A percentile compares a stretch with the other conserved stretches of the same genome.
These are phyloP conservation scores for Barbus barbus DNA, from an alignment of 2,113 vertebrate species.

Conservation along the genomic window DNA sequence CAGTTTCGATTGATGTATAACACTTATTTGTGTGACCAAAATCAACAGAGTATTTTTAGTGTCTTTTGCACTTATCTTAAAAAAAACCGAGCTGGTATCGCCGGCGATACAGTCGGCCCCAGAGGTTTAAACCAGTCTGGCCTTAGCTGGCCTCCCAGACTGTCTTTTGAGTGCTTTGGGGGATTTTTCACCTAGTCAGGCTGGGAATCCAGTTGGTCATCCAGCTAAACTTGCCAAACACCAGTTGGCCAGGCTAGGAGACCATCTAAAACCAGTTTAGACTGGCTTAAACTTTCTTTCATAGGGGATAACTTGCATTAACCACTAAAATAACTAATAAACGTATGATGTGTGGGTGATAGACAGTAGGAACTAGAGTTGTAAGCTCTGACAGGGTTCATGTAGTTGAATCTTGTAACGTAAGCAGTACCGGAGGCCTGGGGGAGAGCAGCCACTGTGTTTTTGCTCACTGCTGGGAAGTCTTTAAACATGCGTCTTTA, in stretches of 20 bases:
- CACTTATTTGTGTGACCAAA: too few relatives aligned
- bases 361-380: background rate
- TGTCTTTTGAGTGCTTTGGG: background rate
- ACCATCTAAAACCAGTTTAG: background rate
- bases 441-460: constrained; percentile 69
- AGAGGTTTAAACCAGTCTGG: background rate
- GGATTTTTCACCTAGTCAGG: background rate
- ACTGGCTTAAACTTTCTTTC: background rate
- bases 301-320: background rate
- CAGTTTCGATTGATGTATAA: too few relatives aligned
- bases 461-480: constrained; percentile 72
- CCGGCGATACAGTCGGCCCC: too few relatives aligned
- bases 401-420: constrained; percentile 65
- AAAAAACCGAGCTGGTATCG: too few relatives aligned
- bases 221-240: background rate
- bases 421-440: constrained; percentile 65
- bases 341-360: background rate
- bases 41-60: too few relatives aligned
- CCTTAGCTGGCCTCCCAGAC: background rate
- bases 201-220: background rate
- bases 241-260: background rate
- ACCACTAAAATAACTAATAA: constrained; percentile 3
- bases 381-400: constrained; percentile 28
- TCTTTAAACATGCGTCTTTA: constrained; percentile 70
- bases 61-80: too few relatives aligned